These are phyloP conservation scores for Actinostola sp. DNA, from an alignment of 92 coral and sea anemone species.

Conservation along the genomic window DNA sequence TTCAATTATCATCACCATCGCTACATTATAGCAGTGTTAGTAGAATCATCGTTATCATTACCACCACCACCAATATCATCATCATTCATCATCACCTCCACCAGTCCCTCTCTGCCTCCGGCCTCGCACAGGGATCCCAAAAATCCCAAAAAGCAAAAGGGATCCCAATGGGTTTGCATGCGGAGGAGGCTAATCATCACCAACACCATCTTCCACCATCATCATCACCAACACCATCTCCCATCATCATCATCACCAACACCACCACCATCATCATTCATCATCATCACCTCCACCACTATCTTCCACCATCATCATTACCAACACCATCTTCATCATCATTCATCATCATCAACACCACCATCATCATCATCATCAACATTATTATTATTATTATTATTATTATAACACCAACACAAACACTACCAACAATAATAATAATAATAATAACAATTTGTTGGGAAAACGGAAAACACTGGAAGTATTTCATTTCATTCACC, in stretches of 20 bases:
- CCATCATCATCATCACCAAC: not conserved
- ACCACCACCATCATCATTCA: not conserved
- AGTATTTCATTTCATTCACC: no score
- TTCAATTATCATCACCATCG: not conserved
- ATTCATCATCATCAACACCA: no score
- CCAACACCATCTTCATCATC: conserved; percentile 2
- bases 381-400: no score
- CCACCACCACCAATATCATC: not conserved
- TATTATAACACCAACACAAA: no score
- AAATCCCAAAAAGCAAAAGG: no score
- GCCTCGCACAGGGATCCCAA: no score
- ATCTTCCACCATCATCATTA: not conserved
- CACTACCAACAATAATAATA: no score
- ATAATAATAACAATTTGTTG: no score
- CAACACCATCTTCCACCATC: not conserved
- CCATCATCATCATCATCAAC: no score
- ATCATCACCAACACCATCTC: not conserved
- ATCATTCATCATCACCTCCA: not conserved
- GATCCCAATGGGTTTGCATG: no score
- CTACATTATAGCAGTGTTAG: not conserved
- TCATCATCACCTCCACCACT: not conserved
- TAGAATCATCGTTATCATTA: not conserved
- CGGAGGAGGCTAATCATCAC: not conserved
- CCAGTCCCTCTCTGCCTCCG: not conserved
- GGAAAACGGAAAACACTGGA: no score